These are phyloP conservation scores for Drosophila nigromelanica DNA, from an alignment of 1,140 invertebrate genomes.

Conservation along the genomic window DNA sequence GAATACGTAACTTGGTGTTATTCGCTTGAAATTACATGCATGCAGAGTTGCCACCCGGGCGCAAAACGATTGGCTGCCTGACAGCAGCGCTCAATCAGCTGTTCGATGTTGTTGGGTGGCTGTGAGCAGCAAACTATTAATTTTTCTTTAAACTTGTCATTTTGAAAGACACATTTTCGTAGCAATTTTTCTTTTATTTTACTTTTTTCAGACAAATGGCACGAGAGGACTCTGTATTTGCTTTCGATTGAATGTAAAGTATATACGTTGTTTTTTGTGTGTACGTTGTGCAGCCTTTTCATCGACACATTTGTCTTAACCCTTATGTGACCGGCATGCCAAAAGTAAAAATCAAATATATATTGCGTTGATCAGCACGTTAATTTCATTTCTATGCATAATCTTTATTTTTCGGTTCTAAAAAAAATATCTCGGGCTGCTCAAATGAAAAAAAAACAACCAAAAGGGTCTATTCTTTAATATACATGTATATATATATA, in stretches of 20 bases:
- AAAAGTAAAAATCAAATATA: not conserved
- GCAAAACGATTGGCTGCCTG: constrained; percentile 36
- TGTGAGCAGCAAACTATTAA: constrained; percentile 27
- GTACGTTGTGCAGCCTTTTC: not conserved
- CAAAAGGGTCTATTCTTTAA: constrained; percentile 61
- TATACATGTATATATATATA: constrained; percentile 38
- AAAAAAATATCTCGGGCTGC: constrained; percentile 42
- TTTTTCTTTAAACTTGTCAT: constrained; percentile 18
- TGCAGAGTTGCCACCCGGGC: constrained; percentile 59
- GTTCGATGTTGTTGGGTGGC: constrained; percentile 27
- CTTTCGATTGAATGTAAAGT: not conserved
- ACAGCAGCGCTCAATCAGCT: constrained; percentile 48
- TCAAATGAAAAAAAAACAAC: constrained; percentile 72
- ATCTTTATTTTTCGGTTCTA: constrained; percentile 36
- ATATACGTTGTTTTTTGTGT: not conserved
- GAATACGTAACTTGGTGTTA: constrained; percentile 69
- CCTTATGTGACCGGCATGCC: constrained; percentile 7
- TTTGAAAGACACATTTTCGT: constrained; percentile 33
- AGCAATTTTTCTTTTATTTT: constrained; percentile 2
- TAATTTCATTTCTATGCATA: constrained; percentile 10
- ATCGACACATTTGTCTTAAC: constrained; percentile 19
- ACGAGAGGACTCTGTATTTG: not conserved
- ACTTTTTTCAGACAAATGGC: not conserved
- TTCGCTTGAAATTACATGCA: constrained; percentile 56
- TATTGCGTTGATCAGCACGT: not conserved